Conservation (phyloP, 2,797 vertebrate genomes). For the Pseudochaenichthys georgianus region DNA sequence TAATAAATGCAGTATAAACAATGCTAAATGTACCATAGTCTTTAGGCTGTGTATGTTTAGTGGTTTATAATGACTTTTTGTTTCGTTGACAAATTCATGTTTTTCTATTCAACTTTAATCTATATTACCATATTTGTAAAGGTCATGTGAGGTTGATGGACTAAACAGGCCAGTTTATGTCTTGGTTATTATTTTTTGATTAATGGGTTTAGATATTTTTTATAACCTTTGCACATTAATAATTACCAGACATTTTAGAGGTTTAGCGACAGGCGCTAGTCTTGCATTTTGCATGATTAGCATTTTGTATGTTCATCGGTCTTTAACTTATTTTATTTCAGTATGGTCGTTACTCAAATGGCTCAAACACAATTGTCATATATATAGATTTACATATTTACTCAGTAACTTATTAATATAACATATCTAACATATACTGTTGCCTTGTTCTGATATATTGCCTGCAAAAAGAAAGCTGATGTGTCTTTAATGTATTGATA, state of each 20-base stretch:
- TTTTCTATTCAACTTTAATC: slow-evolving; percentile 33
- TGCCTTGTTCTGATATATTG: slow-evolving; percentile 26
- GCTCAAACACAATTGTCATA: slow-evolving; percentile 32
- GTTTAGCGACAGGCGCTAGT: slow-evolving; percentile 30
- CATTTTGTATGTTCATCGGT: slow-evolving; percentile 37
- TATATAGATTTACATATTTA: slow-evolving; percentile 45
- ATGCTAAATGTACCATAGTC: background rate
- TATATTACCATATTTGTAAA: slow-evolving; percentile 9
- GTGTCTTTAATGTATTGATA: slow-evolving; percentile 42
- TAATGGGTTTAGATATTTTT: slow-evolving; percentile 47
- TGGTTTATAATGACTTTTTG: slow-evolving; percentile 51
- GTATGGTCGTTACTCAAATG: slow-evolving; percentile 31
- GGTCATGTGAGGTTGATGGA: slow-evolving; percentile 45
- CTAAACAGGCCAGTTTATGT: slow-evolving; percentile 49
- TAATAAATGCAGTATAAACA: slow-evolving; percentile 10
- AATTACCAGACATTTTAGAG: slow-evolving; percentile 40
- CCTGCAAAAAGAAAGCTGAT: slow-evolving; percentile 33
- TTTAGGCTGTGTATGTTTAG: slow-evolving; percentile 18
- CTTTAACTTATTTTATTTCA: slow-evolving; percentile 51
- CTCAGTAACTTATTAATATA: slow-evolving; percentile 52
- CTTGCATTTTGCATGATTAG: slow-evolving; percentile 48
- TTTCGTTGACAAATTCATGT: slow-evolving; percentile 18
- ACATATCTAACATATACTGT: slow-evolving; percentile 22
- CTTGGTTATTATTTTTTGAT: slow-evolving; percentile 48
- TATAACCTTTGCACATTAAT: slow-evolving; percentile 57